Conservation (phyloP, 2,113 vertebrate species). For the Apus apus region DNA sequence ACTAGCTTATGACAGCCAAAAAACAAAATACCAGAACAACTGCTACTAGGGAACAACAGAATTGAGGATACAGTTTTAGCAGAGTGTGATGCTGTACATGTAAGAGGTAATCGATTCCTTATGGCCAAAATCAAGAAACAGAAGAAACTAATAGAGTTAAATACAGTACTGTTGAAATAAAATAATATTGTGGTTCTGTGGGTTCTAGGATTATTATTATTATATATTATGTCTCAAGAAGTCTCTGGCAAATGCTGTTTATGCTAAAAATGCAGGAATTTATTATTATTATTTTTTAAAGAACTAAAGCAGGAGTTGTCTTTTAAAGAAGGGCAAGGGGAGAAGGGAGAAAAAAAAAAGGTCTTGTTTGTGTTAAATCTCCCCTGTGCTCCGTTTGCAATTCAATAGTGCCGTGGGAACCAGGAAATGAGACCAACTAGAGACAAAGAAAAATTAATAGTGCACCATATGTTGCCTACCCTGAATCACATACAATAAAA, state of each 20-base stretch:
- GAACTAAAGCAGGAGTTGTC: background rate
- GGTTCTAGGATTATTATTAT: slow-evolving; percentile 30
- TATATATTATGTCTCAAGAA: slow-evolving; percentile 3
- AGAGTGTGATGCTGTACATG: background rate
- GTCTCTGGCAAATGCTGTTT: background rate
- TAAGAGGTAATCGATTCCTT: slow-evolving; percentile 48
- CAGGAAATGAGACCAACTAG: slow-evolving; percentile 48
- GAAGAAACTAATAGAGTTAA: slow-evolving; percentile 60
- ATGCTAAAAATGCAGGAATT: background rate
- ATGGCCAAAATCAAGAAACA: slow-evolving; percentile 52
- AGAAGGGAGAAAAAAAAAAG: background rate
- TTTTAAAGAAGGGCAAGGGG: background rate
- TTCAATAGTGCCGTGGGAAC: slow-evolving; percentile 47
- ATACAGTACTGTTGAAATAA: slow-evolving; percentile 51
- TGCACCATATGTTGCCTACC: slow-evolving; percentile 23
- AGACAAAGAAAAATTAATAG: slow-evolving; percentile 58
- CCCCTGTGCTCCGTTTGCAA: slow-evolving; percentile 27
- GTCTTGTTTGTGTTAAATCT: slow-evolving; percentile 46
- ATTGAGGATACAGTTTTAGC: slow-evolving; percentile 9
- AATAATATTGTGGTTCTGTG: slow-evolving; percentile 68
- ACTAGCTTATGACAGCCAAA: slow-evolving; percentile 26
- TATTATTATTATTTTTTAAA: background rate
- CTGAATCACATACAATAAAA: background rate
- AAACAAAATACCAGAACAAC: slow-evolving; percentile 27
- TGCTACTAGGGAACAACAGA: slow-evolving; percentile 10